A percentile compares a stretch with the other conserved stretches of the same genome.
phyloP scores from a whole-genome alignment of 2,888 invertebrate species.

The Conus canariensis region DNA sequence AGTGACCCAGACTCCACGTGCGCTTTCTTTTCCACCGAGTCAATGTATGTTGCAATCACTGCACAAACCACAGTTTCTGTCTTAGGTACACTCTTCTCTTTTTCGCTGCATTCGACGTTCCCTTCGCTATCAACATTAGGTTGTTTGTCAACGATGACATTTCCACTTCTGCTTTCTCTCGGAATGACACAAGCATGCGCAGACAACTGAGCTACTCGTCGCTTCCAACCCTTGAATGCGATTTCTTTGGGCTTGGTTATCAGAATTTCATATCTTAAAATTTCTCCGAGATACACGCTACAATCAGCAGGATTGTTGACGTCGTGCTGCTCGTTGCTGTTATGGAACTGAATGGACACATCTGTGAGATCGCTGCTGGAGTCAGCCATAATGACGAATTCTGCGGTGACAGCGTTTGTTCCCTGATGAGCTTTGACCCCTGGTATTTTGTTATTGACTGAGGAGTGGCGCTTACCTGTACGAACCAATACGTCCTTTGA shows the following conservation, averaged over 20 bases:
- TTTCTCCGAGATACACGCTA: constrained; percentile 53
- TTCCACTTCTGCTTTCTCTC: constrained; percentile 15
- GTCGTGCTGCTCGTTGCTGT: constrained; percentile 14
- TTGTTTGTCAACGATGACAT: not conserved
- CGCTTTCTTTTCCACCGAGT: constrained; percentile 34
- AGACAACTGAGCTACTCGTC: constrained; percentile 41
- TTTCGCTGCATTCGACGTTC: not conserved
- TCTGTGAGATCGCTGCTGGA: constrained; percentile 46
- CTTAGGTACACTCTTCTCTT: not conserved
- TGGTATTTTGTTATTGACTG: not conserved
- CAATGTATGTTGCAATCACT: constrained; percentile 51
- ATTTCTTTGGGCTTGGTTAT: constrained; percentile 40
- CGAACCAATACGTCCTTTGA: no score
- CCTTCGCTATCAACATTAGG: not conserved
- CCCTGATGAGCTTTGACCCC: not conserved
- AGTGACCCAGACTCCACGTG: not conserved
- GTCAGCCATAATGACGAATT: constrained; percentile 16
- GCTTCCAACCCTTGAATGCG: constrained; percentile 45
- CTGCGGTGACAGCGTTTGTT: not conserved
- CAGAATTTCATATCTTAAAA: constrained; percentile 47
- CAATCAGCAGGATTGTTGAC: constrained; percentile 26
- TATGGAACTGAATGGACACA: constrained; percentile 37
- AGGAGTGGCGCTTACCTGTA: no score
- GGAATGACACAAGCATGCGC: constrained; percentile 46
- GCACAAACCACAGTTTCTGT: constrained; percentile 41